These are phyloP conservation scores for Chymomyza procnemis DNA, from an alignment of 2,888 invertebrate genomes.

Conservation along the genomic window DNA sequence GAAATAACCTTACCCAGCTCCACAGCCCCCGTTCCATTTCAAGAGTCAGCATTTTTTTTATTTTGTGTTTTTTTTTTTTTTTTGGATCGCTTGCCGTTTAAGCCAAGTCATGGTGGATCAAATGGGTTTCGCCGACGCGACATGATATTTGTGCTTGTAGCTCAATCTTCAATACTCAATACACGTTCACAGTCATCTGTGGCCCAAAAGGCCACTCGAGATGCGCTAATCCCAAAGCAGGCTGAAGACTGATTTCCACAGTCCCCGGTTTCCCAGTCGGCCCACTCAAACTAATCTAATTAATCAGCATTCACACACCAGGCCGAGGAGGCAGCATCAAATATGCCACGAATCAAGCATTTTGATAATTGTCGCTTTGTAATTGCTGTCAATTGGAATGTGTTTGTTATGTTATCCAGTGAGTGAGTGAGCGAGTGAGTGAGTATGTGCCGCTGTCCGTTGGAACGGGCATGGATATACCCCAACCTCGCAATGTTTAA, in stretches of 20 bases:
- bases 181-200: slow-evolving; percentile 12
- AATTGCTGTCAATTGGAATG: background rate
- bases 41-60: slow-evolving; percentile 9
- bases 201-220: slow-evolving; percentile 3
- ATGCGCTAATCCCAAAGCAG: slow-evolving; percentile 3
- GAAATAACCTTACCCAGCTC: slow-evolving; percentile 58
- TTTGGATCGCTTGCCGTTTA: background rate
- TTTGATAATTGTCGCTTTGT: background rate
- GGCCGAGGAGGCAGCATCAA: background rate
- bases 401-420: background rate
- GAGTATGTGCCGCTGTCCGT: background rate
- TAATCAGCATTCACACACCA: slow-evolving; percentile 59
- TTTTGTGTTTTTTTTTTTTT: slow-evolving; percentile 1
- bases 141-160: slow-evolving; percentile 50
- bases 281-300: slow-evolving; percentile 49
- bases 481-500: background rate
- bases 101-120: slow-evolving; percentile 64
- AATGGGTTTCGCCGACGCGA: slow-evolving; percentile 60
- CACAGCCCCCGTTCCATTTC: slow-evolving; percentile 25
- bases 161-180: slow-evolving; percentile 32
- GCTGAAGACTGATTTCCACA: background rate
- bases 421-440: no score
- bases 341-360: background rate
- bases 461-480: background rate
- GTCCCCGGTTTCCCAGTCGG: background rate